Evolutionary conservation across 2,797 vertebrate genomes (phyloP).

Genomic region (Naso thynnoides): DNA sequence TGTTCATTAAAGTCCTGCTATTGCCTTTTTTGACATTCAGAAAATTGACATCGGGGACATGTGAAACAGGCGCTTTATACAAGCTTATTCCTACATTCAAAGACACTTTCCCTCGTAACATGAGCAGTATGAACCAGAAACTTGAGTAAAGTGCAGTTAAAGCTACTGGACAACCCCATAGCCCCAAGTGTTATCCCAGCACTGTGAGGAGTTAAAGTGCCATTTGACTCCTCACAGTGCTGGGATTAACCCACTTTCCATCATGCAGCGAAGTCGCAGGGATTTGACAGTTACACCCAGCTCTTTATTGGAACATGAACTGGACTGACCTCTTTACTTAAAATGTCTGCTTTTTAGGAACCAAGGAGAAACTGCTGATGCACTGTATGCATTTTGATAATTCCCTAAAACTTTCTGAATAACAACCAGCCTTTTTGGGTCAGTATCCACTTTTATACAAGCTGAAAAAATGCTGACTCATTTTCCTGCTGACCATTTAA

Average conservation of each 20-base stretch:
- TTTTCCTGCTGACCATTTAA: not conserved
- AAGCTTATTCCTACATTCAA: constrained; percentile 2
- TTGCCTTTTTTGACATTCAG: constrained; percentile 13
- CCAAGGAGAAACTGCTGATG: constrained; percentile 26
- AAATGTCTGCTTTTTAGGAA: constrained; percentile 27
- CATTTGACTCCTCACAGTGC: constrained; percentile 37
- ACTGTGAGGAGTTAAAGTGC: not conserved
- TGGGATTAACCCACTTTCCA: constrained; percentile 51
- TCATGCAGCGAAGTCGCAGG: constrained; percentile 36
- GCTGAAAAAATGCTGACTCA: not conserved
- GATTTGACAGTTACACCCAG: constrained; percentile 45
- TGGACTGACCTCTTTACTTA: constrained; percentile 33
- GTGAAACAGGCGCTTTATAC: constrained; percentile 23
- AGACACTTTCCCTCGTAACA: constrained; percentile 3
- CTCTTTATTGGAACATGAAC: constrained; percentile 33
- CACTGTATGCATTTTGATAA: constrained; percentile 9
- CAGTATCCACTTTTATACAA: not conserved
- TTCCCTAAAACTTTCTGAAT: not conserved
- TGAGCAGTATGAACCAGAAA: constrained; percentile 9
- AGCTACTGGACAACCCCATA: not conserved
- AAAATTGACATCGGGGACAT: constrained; percentile 15
- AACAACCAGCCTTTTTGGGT: not conserved
- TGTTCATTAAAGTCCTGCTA: not conserved
- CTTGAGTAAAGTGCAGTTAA: constrained; percentile 13
- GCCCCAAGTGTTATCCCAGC: not conserved